Evolutionary conservation across 2,797 vertebrate genomes (phyloP), one percentile per base, ranked within the genome.

Genomic region (Champsocephalus gunnari): DNA sequence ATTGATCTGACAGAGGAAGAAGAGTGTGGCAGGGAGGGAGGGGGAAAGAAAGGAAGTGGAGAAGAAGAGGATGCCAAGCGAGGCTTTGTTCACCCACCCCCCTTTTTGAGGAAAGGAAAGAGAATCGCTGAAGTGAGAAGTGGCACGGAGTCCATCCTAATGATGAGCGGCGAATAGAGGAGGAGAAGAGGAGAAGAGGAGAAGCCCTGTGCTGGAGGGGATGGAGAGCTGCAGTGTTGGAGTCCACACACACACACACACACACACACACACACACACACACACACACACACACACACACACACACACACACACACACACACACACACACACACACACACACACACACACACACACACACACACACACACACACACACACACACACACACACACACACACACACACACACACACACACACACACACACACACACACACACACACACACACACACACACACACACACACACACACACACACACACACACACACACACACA

Each of bases 121-220:
- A 84, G 72, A 60, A 74, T 66, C 45, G 58, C 73, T 86, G 73
- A 82, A 73, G 81, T 72, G 73, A 79, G 80, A 84, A 85, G 87
- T 83, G 88, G 89, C 86, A 90, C 9, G 1, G 61, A 83, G 70
- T 86, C 83, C 87, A 77, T 86, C 77, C 83, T 91, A 87, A 92
- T 87, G 90, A 90, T 73, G 86, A 84, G 79, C 2, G 9, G 63
- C 45, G 87, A 79, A 73, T n/a, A 63, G 75, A 28, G 0, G 65
- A 66, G 74, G 76, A 80, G 68, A 49, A 78, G 65, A 66, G 74
- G 76, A 80, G 68, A 49, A 78, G 68, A 66, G 63, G 50, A 60
- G 63, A 66, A 81, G 58, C 73, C 89, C 86, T 74, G 61, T 14
- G 76, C 85, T 75, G 71, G 32, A 75, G 87, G 87, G 72, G 17